Evolutionary conservation across 2,113 vertebrate species (phyloP).

Genomic region (Spilogale gracilis): DNA sequence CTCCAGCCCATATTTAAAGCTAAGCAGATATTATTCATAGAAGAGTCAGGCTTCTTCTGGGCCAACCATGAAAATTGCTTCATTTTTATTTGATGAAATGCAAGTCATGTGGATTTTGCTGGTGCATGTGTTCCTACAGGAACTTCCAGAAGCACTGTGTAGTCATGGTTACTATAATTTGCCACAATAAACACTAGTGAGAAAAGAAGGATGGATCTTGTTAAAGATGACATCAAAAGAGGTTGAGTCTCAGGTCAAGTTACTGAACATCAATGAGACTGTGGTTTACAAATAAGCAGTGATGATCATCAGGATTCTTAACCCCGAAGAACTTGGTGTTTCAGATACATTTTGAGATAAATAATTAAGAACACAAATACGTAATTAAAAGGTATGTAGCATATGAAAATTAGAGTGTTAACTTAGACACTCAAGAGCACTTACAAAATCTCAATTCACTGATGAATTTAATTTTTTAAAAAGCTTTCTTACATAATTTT

Average conservation of each 20-base stretch:
- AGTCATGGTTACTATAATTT: background rate
- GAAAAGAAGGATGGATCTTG: background rate
- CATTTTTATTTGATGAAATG: background rate
- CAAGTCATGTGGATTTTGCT: background rate
- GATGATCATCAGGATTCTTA: slow-evolving; percentile 2
- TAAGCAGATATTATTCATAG: background rate
- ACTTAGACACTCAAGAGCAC: slow-evolving; percentile 72
- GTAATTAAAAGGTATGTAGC: slow-evolving; percentile 62
- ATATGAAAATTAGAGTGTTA: slow-evolving; percentile 62
- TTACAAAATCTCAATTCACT: slow-evolving; percentile 52
- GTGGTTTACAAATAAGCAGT: background rate
- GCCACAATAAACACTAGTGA: background rate
- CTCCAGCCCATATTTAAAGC: slow-evolving; percentile 41
- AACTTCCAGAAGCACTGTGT: background rate
- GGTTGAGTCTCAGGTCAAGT: background rate
- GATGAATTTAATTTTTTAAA: slow-evolving; percentile 34
- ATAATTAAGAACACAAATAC: slow-evolving; percentile 65
- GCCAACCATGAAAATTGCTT: background rate
- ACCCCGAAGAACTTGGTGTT: background rate
- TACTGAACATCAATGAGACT: background rate
- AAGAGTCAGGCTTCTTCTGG: background rate
- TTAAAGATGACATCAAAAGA: background rate
- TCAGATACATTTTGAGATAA: slow-evolving; percentile 65
- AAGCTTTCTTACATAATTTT: slow-evolving; percentile 59
- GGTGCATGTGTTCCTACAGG: background rate